Evolutionary conservation across 2,113 vertebrate species (phyloP), one percentile per base, ranked within the genome.

Genomic region (Todiramphus chloris): DNA sequence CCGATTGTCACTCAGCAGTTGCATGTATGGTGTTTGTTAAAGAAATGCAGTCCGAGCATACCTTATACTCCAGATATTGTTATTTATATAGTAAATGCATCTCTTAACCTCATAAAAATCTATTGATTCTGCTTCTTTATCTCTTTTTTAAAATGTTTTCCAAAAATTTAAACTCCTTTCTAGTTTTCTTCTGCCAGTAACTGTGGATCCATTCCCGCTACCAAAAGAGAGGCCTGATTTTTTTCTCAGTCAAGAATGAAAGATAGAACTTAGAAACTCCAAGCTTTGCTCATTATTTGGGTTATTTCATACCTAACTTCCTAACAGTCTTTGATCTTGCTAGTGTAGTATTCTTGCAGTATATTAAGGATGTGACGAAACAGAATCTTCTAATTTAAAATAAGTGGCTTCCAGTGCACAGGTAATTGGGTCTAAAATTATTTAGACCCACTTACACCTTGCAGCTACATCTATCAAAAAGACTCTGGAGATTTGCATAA

Each of bases 371-470:
- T 78, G 28, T 87, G 94, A 92, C 96, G 92, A 97, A 97, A 96
- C 62, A 92, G 96, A 93, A 92, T 89, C 37, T 41, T 62, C 88
- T 92, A 81, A 74, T 90, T 96, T 96, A 93, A 83, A 83, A 67
- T 92, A 97, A 83, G 62, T 87, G 33, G 24, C 27, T 96, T 69
- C 89, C 69, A 70, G 88, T 63, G 83, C 76, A 76, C 50, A 68
- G 59, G 78, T 97, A 97, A 90, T 87, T 91, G 56, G 78, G 20
- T 90, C 77, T 94, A 97, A 98, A 96, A n/a, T n/a, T n/a, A n/a
- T 91, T 96, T 70, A 60, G 92, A 39, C 27, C 46, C 59, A 53
- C 60, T 87, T 87, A 35, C 43, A 96, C 48, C 50, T 93, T 95
- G 70, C 85, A 92, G 67, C 43, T 96, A 83, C 68, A 90, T 92